Evolutionary conservation across 2,113 vertebrate genomes (phyloP).

Genomic region (Danio rerio): GRCz12tu NC_133185.1:36896501-36897000

Average conservation of each 20-base stretch:
- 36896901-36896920: constrained; percentile 26
- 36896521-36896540: background rate
- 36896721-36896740: constrained; percentile 14
- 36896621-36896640: background rate
- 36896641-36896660: background rate
- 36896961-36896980: constrained; percentile 11
- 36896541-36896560: background rate
- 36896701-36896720: background rate
- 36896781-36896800: constrained; percentile 6
- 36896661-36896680: constrained; percentile 1
- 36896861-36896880: constrained; percentile 34
- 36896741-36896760: constrained; percentile 31
- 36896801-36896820: constrained; percentile 38
- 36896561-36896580: background rate
- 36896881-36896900: constrained; percentile 19
- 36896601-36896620: background rate
- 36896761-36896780: constrained; percentile 19
- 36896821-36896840: constrained; percentile 5
- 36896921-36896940: constrained; percentile 21
- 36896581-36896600: background rate
- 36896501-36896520: background rate
- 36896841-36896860: background rate
- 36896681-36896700: background rate
- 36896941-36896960: background rate
- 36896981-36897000: constrained; percentile 7